Evolutionary conservation across 2,113 vertebrate genomes (phyloP), one percentile per base, ranked within the genome.

Genomic region (Eptesicus fuscus): DNA sequence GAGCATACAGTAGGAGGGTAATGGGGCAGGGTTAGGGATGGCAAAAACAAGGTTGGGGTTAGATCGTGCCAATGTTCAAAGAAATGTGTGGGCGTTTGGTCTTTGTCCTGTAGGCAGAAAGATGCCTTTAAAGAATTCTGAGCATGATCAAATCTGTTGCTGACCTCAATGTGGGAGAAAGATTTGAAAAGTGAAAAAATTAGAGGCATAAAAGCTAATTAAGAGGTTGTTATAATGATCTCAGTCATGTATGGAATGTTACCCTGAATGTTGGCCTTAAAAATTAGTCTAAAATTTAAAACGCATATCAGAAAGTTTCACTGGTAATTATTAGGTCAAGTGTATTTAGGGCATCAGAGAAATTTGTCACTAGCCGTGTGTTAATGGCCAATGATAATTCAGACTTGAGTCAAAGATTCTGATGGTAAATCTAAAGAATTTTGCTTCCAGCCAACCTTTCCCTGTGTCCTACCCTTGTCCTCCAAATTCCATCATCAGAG

Each of bases 281-380:
- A 40, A 63, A 71, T 40, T 83, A 32, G 40, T 17, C 70, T 96
- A 73, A 63, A 88, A 83, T 59, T 92, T 92, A 22, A 67, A 78
- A 91, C 65, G 18, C 23, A 8, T 32, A 22, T 49, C 16, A 77
- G 25, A 84, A 79, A 69, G 1, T 80, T 59, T 90, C 18, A 53
- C 16, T 90, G 28, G 35, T 69, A 53, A 49, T 78, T 80, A 0
- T 88, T 67, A 78, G 2, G 22, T 69, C 16, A 71, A 42, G 17
- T 25, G 7, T 63, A 20, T 44, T 74, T 63, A 83, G 49, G 32
- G 13, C 47, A 28, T 32, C 30, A 20, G 44, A 71, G 32, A 56
- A 65, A 13, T 63, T 83, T 91, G 3, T 80, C 61, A 20, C 44
- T 44, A 47, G 37, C 5, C 3, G 0, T 30, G 9, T 65, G 56